Conservation (phyloP, 2,113 vertebrate genomes). For the Microcebus tavaratra region DNA sequence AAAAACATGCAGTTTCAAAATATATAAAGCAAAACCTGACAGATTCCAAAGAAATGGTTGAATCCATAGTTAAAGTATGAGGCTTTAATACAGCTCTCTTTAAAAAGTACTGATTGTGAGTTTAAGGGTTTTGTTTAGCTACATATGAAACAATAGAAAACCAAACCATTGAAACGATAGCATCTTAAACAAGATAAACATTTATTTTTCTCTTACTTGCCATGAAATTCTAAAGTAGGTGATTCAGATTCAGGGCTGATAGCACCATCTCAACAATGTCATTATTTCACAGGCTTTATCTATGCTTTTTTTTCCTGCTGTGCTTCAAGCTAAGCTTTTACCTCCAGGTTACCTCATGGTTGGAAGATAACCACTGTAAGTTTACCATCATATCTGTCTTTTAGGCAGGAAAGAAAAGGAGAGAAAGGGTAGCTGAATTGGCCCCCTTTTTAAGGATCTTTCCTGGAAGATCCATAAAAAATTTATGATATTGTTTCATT, state of each 20-base stretch:
- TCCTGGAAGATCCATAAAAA: background rate
- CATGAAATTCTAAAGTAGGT: background rate
- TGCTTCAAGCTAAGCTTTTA: background rate
- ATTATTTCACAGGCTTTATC: background rate
- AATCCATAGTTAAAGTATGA: background rate
- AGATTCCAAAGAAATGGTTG: background rate
- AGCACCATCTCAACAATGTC: background rate
- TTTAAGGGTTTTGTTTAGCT: background rate
- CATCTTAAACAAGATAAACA: conserved; percentile 11
- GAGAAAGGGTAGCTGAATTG: background rate
- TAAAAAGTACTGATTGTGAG: background rate
- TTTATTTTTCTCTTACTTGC: background rate
- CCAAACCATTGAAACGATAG: background rate
- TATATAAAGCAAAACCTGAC: background rate
- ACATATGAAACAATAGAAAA: background rate
- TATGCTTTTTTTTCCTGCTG: background rate
- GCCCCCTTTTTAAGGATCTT: background rate
- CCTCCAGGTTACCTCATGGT: conserved; percentile 1
- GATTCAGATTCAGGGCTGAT: background rate
- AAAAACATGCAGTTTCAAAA: conserved; percentile 19
- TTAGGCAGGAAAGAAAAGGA: background rate
- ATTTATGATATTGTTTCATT: background rate
- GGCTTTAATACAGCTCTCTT: background rate
- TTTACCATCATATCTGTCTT: background rate
- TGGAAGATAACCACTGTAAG: background rate